Base-by-base conservation (phyloP, 2,888 invertebrate species). In the Nemurella pictetii region DNA sequence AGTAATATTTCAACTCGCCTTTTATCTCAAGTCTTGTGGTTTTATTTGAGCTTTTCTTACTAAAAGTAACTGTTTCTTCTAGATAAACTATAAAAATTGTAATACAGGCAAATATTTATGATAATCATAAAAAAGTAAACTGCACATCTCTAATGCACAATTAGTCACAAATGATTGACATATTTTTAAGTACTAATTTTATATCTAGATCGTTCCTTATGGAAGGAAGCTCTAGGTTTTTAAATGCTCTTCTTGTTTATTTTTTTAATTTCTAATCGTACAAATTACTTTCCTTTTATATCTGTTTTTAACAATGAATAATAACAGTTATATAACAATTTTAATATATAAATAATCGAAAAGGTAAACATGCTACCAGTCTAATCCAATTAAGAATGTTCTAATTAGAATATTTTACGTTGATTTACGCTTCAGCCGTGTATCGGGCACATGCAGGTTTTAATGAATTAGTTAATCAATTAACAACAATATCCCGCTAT, bases 21-120 rank as follows among this genome's bases (percentile, higher is more conserved):
- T 85, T 85, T 85, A 81, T 85, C 82, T 86, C 86, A 86, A 86
- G 86, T 85, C 86, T 86, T 86, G 35, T 84, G 83, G 83, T 84
- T 83, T 84, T 85, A 85, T 84, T 85, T 86, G 85, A 85, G 85
- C 85, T 86, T 55, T 55, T 85, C 72, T 35, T 86, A 73, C 25
- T 83, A 84, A 81, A 85, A 82, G 74, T 82, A 35, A 75, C 75
- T 84, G n/a, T 72, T 77, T 74, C 27, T 84, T 74, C 86, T 86
- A 86, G 80, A 84, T 84, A 85, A 84, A 82, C 83, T 85, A 84
- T 80, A 84, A 84, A 74, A 82, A 26, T 83, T 74, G n/a, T 83
- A 55, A 85, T 83, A 85, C 84, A 86, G 82, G 77, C 85, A 85
- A 82, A 77, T 85, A 75, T 85, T 85, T 83, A 73, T 84, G 82